Conservation (phyloP, 2,888 invertebrate genomes). For the Bombylius major region DNA sequence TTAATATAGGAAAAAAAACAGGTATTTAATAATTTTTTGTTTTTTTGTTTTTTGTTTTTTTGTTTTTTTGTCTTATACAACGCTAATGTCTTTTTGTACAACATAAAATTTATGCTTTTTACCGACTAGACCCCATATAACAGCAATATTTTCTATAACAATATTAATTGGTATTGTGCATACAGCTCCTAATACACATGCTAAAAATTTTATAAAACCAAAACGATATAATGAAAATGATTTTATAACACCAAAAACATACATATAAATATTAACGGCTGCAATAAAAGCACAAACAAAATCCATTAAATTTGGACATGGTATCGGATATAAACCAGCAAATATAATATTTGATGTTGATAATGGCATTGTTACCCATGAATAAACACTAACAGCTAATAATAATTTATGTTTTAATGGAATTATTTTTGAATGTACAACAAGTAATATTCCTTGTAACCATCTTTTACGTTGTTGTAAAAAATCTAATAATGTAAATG, state of each 20-base stretch:
- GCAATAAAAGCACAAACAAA: slow-evolving; percentile 82
- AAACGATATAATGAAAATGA: slow-evolving; percentile 84
- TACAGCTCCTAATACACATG: slow-evolving; percentile 75
- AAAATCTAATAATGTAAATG: slow-evolving; percentile 89
- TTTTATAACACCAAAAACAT: slow-evolving; percentile 93
- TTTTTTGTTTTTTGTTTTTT: no score
- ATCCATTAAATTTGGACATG: slow-evolving; percentile 70
- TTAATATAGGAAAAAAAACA: no score
- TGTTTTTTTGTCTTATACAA: slow-evolving; percentile 37
- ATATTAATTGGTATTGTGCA: slow-evolving; percentile 88
- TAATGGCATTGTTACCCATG: slow-evolving; percentile 90
- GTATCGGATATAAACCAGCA: slow-evolving; percentile 76
- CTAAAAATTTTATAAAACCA: slow-evolving; percentile 62
- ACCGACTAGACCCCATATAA: slow-evolving; percentile 86
- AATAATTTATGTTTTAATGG: slow-evolving; percentile 67
- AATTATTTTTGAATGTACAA: slow-evolving; percentile 76
- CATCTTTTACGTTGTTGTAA: slow-evolving; percentile 93
- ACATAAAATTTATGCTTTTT: slow-evolving; percentile 96
- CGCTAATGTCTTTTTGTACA: slow-evolving; percentile 80
- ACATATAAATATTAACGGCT: slow-evolving; percentile 94
- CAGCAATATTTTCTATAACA: slow-evolving; percentile 87
- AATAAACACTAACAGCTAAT: slow-evolving; percentile 80
- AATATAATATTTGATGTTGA: slow-evolving; percentile 81
- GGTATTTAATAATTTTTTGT: no score
- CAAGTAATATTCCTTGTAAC: slow-evolving; percentile 83